Conservation (phyloP, 2,797 vertebrate species). For the Champsocephalus esox region DNA sequence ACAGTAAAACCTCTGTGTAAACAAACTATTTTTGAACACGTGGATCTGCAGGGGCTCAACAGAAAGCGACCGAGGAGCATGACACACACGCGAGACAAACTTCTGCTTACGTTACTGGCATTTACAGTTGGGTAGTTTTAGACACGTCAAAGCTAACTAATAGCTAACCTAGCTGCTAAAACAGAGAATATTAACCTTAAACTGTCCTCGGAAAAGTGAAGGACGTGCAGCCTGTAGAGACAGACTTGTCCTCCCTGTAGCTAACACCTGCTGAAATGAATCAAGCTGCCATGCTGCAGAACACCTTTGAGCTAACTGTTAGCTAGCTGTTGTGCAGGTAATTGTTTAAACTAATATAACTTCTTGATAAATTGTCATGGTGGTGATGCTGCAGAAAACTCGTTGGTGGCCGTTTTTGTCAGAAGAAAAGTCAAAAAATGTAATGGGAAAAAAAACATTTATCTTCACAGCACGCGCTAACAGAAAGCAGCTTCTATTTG, state of each 20-base stretch:
- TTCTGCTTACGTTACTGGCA: not conserved
- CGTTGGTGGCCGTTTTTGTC: fast-evolving
- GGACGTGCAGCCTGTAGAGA: not conserved
- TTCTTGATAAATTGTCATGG: fast-evolving
- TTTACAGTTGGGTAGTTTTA: not conserved
- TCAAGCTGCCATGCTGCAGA: constrained; percentile 35
- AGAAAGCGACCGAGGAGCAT: constrained; percentile 57
- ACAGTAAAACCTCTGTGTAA: not conserved
- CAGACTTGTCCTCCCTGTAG: not conserved
- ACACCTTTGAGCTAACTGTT: constrained; percentile 23
- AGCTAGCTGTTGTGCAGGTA: constrained; percentile 16
- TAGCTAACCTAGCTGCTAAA: not conserved
- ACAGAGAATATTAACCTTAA: not conserved
- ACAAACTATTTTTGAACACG: constrained; percentile 5
- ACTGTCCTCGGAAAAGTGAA: not conserved
- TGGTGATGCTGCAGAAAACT: not conserved
- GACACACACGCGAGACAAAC: constrained; percentile 16
- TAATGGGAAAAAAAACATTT: not conserved
- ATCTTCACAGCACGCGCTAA: not conserved
- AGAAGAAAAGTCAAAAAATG: not conserved
- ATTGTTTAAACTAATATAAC: not conserved
- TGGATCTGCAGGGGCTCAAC: constrained; percentile 15
- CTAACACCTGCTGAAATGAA: constrained; percentile 60
- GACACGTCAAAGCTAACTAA: not conserved
- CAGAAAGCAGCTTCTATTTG: constrained; percentile 44